A percentile compares a stretch with the other conserved stretches of the same genome.
Conservation (phyloP, 2,113 vertebrate species). For the Leptosomus discolor region DNA sequence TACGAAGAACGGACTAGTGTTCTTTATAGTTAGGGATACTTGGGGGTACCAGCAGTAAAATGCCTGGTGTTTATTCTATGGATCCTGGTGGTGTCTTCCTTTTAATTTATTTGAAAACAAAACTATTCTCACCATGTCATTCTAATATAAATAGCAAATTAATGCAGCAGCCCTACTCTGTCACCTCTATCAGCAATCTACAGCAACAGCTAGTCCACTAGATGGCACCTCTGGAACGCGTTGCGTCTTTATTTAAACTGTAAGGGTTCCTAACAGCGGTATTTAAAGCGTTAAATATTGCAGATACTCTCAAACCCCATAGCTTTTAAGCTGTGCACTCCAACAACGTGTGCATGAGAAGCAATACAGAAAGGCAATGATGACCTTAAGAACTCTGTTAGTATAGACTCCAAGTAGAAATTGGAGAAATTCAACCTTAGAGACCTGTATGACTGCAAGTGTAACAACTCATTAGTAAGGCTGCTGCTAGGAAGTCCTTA, state of each 20-base stretch:
- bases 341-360: not conserved
- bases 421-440: not conserved
- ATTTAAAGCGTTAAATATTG: not conserved
- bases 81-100: not conserved
- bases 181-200: rapidly evolving
- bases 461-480: not conserved
- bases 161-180: not conserved
- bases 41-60: not conserved
- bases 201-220: not conserved
- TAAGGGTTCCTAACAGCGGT: too few species aligned
- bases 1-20: not conserved
- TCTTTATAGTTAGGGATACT: not conserved
- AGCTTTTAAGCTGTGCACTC: not conserved
- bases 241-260: rapidly evolving
- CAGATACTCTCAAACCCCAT: not conserved
- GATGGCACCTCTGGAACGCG: not conserved
- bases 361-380: not conserved
- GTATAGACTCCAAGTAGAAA: not conserved
- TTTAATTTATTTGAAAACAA: not conserved
- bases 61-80: not conserved
- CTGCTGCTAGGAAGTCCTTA: not conserved
- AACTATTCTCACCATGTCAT: rapidly evolving
- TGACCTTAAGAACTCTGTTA: not conserved
- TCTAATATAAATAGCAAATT: not conserved
- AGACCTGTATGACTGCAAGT: not conserved